These are phyloP conservation scores for Eriocheir sinensis DNA, from an alignment of 1,140 invertebrate genomes.

Conservation along the genomic window DNA sequence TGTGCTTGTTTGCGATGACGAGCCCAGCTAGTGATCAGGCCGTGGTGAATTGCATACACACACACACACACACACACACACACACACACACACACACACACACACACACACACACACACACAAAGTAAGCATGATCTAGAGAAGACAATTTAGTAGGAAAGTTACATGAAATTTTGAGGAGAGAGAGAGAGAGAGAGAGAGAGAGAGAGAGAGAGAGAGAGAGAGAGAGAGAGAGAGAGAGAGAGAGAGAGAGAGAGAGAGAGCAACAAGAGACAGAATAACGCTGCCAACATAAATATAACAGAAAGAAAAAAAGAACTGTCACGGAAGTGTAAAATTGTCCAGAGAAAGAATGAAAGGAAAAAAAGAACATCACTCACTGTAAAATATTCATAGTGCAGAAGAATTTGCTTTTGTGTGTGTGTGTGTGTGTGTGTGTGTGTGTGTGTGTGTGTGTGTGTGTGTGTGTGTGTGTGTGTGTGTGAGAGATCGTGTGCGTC, in stretches of 20 bases:
- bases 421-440: not conserved
- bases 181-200: not conserved
- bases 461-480: not conserved
- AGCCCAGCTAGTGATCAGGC: too few species aligned
- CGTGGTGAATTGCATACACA: too few species aligned
- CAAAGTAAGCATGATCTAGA: too few species aligned
- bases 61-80: constrained; percentile 2
- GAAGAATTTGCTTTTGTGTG: not conserved
- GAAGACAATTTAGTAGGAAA: too few species aligned
- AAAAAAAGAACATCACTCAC: not conserved
- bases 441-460: not conserved
- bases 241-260: not conserved
- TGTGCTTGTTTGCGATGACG: not conserved
- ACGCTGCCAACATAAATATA: too few species aligned
- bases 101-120: not conserved
- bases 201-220: constrained; percentile 6
- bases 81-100: not conserved
- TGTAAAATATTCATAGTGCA: not conserved
- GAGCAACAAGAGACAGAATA: too few species aligned
- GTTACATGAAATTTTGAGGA: too few species aligned
- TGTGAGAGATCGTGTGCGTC: too few species aligned
- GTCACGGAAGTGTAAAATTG: too few species aligned
- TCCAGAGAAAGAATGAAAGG: too few species aligned
- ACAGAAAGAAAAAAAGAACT: too few species aligned
- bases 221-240: not conserved